Base-by-base conservation (phyloP, 2,797 vertebrate species). In the Phylloscopus collybita region DNA sequence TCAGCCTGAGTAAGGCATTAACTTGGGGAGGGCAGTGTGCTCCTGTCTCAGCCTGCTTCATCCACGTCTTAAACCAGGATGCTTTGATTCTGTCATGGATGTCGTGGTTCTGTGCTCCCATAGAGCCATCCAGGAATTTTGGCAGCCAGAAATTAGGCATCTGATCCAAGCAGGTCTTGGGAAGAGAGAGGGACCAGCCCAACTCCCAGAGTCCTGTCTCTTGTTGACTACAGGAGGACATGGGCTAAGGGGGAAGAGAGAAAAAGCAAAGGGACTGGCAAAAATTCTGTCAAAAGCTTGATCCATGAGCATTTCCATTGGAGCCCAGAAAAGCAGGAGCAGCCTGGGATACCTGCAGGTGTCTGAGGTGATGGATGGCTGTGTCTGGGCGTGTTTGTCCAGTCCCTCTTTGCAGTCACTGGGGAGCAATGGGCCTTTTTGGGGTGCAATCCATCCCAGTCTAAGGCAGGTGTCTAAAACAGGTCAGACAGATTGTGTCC, bases 401-500 rank as follows among this genome's bases (percentile, higher is more conserved):
- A n/a, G 69, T 47, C 69, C 73, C 54, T 51, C 60, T 92, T 76
- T 60, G 91, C 25, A 62, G 56, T 30, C 4, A 2, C 75, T 82
- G 83, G 64, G 88, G 84, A 87, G 88, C 94, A 85, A 5, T 51
- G 70, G 78, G 64, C 38, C 13, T 85, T 89, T 85, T 89, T 88
- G 72, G 92, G 95, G 94, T 76, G 74, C 65, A 70, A 34, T 96
- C 64, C 80, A 92, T 91, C 91, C 84, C 74, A 16, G 80, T 65
- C 51, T 16, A 3, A 96, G 74, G 89, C 86, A 93, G 92, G 27
- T 95, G 88, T 91, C 79, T 92, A 14, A 89, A 94, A 66, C 1
- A 89, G 89, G 89, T 93, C 51, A 8, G 86, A 38, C 91, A 94
- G 95, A 91, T 82, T 93, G 94, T 89, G 91, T 93, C 86, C 89